phyloP scores from a whole-genome alignment of 64 coral and sea anemone genomes.

The Actinia tenebrosa region DNA sequence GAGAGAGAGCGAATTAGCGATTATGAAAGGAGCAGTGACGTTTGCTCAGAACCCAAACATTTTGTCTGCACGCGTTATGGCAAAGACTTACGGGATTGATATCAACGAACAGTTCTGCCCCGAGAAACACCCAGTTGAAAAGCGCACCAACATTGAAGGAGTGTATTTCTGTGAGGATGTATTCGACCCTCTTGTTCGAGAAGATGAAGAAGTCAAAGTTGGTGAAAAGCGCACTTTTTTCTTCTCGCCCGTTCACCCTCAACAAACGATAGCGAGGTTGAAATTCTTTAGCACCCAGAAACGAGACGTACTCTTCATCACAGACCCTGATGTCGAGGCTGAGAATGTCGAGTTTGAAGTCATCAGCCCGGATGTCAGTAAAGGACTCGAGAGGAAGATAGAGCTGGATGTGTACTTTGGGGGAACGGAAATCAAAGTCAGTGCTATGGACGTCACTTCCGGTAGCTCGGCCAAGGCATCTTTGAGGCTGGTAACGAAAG shows the following conservation, averaged over 20 bases:
- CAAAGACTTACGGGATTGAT: conserved; percentile 54
- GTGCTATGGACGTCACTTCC: conserved; percentile 52
- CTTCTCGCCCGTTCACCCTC: conserved; percentile 28
- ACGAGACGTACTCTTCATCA: conserved; percentile 22
- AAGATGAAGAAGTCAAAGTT: conserved; percentile 54
- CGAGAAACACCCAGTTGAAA: conserved; percentile 30
- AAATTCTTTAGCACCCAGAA: conserved; percentile 51
- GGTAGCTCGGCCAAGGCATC: conserved; percentile 56
- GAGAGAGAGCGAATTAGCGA: conserved; percentile 57
- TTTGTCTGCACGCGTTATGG: conserved; percentile 54
- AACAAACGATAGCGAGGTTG: conserved; percentile 26
- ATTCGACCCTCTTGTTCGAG: conserved; percentile 45
- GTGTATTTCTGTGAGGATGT: conserved; percentile 32
- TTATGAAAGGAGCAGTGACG: conserved; percentile 68
- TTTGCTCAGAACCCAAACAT: conserved; percentile 55
- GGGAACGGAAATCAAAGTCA: conserved; percentile 64
- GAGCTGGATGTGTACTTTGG: conserved; percentile 57
- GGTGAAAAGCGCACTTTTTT: conserved; percentile 47
- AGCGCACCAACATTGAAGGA: conserved; percentile 32
- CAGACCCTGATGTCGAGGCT: conserved; percentile 40
- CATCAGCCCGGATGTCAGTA: conserved; percentile 42
- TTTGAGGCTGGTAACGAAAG: conserved; percentile 52
- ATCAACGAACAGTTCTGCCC: conserved; percentile 38
- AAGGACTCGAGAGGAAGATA: conserved; percentile 46
- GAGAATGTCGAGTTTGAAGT: conserved; percentile 59